Percentiles rank a stretch among this genome's conserved stretches.
Evolutionary conservation across 2,888 invertebrate genomes (phyloP).

Genomic region (Xylophagus ater): DNA sequence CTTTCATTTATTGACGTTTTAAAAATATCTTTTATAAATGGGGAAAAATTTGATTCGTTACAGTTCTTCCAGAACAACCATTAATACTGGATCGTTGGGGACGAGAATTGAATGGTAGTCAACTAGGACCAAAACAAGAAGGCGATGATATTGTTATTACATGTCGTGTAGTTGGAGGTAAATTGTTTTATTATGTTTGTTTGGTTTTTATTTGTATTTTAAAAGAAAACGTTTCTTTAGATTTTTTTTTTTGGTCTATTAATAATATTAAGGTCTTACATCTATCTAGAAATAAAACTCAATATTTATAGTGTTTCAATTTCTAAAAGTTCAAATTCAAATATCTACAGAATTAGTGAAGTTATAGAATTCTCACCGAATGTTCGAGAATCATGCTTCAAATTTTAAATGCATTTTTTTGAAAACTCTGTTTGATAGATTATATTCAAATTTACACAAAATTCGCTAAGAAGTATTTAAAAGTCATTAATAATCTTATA

Average conservation of each 20-base stretch:
- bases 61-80: conserved; percentile 82
- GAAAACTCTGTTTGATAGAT: no score
- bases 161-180: conserved; percentile 78
- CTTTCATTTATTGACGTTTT: conserved; percentile 8
- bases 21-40: conserved; percentile 14
- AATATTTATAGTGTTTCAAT: no score
- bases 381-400: no score
- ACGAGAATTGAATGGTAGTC: conserved; percentile 64
- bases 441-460: no score
- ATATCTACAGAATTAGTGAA: no score
- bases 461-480: no score
- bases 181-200: conserved; percentile 33
- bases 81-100: conserved; percentile 78
- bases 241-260: neutral
- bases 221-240: neutral
- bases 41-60: conserved; percentile 13
- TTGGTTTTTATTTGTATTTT: neutral
- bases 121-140: conserved; percentile 74
- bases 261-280: neutral
- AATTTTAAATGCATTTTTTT: no score
- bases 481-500: no score
- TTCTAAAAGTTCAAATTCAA: no score
- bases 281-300: no score
- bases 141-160: conserved; percentile 75
- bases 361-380: no score